A percentile compares a stretch with the other conserved stretches of the same genome.
Evolutionary conservation across 2,888 invertebrate genomes (phyloP).

Genomic region (Phortica okadai): DNA sequence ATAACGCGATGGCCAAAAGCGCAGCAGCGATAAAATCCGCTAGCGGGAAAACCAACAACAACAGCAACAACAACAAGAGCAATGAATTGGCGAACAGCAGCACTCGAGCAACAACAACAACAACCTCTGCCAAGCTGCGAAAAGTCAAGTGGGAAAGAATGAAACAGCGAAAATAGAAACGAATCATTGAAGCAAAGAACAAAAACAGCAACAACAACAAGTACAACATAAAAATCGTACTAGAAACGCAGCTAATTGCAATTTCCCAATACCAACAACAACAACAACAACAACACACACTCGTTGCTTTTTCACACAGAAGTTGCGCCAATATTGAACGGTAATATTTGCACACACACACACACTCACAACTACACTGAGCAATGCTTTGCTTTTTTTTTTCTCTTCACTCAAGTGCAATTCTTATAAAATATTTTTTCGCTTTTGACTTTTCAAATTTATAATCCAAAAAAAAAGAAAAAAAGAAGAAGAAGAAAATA

Average conservation of each 20-base stretch:
- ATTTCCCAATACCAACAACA: neutral
- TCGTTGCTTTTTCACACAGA: neutral
- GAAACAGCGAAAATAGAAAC: neutral
- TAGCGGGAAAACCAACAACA: constrained; percentile 11
- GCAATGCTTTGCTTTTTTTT: no score
- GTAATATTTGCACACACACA: no score
- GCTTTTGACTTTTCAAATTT: no score
- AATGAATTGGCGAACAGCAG: neutral
- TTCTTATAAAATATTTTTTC: no score
- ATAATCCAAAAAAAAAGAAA: no score
- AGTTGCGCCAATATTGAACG: neutral
- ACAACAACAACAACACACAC: neutral
- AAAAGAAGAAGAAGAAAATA: neutral
- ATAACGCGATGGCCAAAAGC: constrained; percentile 30
- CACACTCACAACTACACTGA: no score
- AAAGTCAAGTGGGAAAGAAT: neutral
- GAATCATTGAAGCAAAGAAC: neutral
- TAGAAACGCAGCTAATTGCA: constrained; percentile 19
- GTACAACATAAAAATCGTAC: neutral
- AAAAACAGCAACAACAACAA: neutral
- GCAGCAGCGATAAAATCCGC: constrained; percentile 6
- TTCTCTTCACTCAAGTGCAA: no score
- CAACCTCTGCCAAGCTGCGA: neutral
- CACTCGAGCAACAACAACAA: no score
- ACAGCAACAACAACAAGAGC: constrained; percentile 6